Conservation (phyloP, 2,888 invertebrate species). For the Schizaphis graminum region DNA sequence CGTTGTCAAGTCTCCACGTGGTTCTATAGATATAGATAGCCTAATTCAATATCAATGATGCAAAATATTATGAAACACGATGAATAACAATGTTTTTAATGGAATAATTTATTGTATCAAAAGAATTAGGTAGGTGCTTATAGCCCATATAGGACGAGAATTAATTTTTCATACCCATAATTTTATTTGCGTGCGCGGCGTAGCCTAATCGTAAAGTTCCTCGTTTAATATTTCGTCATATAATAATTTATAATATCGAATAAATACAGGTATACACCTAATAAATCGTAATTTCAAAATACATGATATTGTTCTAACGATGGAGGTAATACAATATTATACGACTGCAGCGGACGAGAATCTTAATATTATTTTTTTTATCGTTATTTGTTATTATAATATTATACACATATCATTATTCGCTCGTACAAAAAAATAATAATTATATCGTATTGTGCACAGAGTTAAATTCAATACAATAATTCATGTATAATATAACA, state of each 20-base stretch:
- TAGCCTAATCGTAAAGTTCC: neutral
- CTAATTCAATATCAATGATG: neutral
- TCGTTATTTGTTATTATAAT: neutral
- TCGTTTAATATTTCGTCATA: neutral
- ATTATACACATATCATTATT: neutral
- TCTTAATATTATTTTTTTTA: neutral
- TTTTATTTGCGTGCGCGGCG: neutral
- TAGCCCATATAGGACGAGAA: neutral
- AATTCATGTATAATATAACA: neutral
- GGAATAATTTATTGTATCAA: neutral
- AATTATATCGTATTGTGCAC: neutral
- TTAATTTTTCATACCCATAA: neutral
- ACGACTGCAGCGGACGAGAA: neutral
- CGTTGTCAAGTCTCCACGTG: neutral
- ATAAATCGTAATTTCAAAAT: neutral
- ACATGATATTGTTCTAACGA: neutral
- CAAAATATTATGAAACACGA: neutral
- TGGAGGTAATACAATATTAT: neutral
- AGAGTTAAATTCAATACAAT: neutral
- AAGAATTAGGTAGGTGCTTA: neutral
- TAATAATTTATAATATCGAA: neutral
- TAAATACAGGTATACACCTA: neutral
- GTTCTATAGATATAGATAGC: slow-evolving; percentile 8
- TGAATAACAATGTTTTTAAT: neutral
- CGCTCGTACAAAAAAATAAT: neutral